Percentiles rank a stretch among this genome's conserved stretches.
These are phyloP conservation scores for Coenonympha glycerion DNA, from an alignment of 2,888 invertebrate species.

Conservation along the genomic window DNA sequence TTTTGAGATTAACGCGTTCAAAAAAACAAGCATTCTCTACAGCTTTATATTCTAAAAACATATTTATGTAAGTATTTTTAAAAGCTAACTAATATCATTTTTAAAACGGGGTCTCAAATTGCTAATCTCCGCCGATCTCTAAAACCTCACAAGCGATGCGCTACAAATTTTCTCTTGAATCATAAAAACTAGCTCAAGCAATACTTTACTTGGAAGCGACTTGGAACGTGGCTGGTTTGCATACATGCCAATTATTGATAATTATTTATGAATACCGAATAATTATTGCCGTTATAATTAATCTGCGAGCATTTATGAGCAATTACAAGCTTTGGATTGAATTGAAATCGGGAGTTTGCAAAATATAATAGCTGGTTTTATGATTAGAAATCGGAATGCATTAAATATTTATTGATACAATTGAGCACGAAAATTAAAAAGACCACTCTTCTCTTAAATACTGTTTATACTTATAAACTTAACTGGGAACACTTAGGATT, in stretches of 20 bases:
- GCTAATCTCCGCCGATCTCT: constrained; percentile 8
- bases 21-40: too few relatives aligned
- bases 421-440: too few relatives aligned
- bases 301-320: background rate
- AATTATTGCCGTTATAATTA: constrained; percentile 1
- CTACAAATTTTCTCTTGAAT: constrained; percentile 46
- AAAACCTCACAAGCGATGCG: constrained; percentile 27
- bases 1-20: too few relatives aligned
- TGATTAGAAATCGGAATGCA: background rate
- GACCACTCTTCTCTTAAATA: too few relatives aligned
- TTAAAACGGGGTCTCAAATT: too few relatives aligned
- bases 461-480: too few relatives aligned
- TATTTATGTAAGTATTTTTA: too few relatives aligned
- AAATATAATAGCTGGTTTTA: background rate
- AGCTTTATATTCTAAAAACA: too few relatives aligned
- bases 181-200: constrained; percentile 35
- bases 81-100: too few relatives aligned
- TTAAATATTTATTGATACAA: background rate
- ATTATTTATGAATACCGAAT: constrained; percentile 7
- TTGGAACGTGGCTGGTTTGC: constrained; percentile 45
- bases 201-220: constrained; percentile 37
- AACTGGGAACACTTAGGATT: too few relatives aligned
- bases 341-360: background rate
- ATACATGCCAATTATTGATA: constrained; percentile 36
- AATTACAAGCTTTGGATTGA: background rate